A percentile compares a stretch with the other conserved stretches of the same genome.
These are phyloP conservation scores for Strix uralensis DNA, from an alignment of 2,113 vertebrate species.

Conservation along the genomic window DNA sequence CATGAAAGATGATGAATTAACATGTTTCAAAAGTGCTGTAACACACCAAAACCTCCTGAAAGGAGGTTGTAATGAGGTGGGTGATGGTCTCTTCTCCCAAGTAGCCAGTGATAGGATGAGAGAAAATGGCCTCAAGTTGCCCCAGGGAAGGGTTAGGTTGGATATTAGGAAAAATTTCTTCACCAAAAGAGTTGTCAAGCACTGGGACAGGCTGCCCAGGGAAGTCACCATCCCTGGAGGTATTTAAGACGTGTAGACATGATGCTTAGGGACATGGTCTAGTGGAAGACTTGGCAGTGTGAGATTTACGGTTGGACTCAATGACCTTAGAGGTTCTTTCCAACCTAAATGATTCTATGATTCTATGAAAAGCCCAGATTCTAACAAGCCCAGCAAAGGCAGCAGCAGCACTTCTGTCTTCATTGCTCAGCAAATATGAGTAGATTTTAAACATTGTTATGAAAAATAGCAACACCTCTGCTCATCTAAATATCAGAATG, in stretches of 20 bases:
- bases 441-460: background rate
- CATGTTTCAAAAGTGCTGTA: background rate
- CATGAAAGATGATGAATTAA: background rate
- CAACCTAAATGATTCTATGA: background rate
- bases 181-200: too few species aligned
- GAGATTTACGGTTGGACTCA: too few species aligned
- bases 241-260: too few species aligned
- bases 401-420: background rate
- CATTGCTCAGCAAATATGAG: background rate
- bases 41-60: background rate
- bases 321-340: too few species aligned
- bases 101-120: background rate
- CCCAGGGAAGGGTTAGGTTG: background rate
- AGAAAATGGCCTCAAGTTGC: background rate
- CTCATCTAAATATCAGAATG: background rate
- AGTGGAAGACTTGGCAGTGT: too few species aligned
- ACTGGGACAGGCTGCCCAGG: too few species aligned
- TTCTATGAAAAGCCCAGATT: background rate
- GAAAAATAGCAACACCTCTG: background rate
- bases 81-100: background rate
- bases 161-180: background rate
- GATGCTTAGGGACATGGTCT: too few species aligned
- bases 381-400: background rate
- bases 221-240: too few species aligned
- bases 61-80: background rate